These are phyloP conservation scores for Bos indicus DNA, from an alignment of 2,113 vertebrate species.

Conservation along the genomic window DNA sequence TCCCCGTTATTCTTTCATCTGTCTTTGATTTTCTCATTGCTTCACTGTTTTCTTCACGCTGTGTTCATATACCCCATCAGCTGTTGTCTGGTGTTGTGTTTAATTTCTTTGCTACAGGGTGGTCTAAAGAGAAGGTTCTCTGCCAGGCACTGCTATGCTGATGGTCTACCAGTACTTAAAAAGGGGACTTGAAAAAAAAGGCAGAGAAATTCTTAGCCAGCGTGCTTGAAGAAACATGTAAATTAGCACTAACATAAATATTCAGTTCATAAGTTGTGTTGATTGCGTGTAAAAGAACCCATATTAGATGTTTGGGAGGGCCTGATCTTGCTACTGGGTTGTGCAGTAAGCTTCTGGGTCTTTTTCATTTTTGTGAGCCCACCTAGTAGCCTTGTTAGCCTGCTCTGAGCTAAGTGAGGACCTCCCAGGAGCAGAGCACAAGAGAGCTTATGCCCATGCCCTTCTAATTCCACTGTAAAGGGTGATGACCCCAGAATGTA, in stretches of 20 bases:
- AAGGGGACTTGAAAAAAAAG: not conserved
- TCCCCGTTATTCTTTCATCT: not conserved
- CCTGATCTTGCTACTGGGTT: not conserved
- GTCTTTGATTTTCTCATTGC: not conserved
- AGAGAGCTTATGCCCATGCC: not conserved
- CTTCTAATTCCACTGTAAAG: not conserved
- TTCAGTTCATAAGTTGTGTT: not conserved
- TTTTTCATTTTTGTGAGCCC: not conserved
- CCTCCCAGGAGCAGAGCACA: not conserved
- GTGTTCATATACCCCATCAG: not conserved
- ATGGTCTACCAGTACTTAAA: not conserved
- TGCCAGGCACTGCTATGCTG: not conserved
- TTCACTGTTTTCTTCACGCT: not conserved
- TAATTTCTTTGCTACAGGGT: not conserved
- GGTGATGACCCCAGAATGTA: not conserved
- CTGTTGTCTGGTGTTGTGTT: not conserved
- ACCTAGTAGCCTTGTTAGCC: not conserved
- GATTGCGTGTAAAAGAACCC: not conserved
- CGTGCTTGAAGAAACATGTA: not conserved
- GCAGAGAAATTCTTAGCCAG: not conserved
- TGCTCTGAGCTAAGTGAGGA: not conserved
- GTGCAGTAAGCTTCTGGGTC: not conserved
- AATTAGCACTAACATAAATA: not conserved
- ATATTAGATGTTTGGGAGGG: not conserved
- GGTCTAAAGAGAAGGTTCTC: not conserved